Conservation (phyloP, 1,140 invertebrate genomes). For the Drosophila mojavensis region DNA sequence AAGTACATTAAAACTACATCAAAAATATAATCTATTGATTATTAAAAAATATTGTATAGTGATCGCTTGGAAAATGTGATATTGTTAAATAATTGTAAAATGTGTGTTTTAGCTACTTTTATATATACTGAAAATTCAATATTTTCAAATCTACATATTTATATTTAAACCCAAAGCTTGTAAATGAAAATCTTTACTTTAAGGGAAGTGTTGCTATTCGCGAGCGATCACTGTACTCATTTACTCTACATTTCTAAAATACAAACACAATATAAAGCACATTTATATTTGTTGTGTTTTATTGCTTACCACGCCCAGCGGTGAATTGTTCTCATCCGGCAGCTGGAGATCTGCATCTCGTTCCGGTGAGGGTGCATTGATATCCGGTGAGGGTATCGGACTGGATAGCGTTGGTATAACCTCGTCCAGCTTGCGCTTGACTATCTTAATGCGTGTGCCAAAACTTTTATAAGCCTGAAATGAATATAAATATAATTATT, state of each 20-base stretch:
- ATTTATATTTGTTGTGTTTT: neutral
- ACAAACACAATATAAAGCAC: neutral
- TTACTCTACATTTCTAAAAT: neutral
- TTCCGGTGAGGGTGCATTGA: conserved; percentile 93
- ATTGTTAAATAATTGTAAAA: too few species aligned
- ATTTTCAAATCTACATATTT: too few species aligned
- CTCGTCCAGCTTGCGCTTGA: conserved; percentile 94
- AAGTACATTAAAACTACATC: neutral
- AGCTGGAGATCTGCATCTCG: conserved; percentile 91
- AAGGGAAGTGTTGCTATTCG: neutral
- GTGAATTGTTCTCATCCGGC: conserved; percentile 85
- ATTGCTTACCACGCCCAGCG: conserved; percentile 54
- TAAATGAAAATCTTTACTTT: neutral
- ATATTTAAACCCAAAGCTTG: too few species aligned
- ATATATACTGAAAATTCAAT: too few species aligned
- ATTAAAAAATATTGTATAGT: too few species aligned
- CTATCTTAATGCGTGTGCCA: conserved; percentile 91
- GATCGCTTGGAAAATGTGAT: too few species aligned
- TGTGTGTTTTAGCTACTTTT: too few species aligned
- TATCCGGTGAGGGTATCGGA: conserved; percentile 90
- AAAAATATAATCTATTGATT: too few species aligned
- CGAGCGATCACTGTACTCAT: neutral
- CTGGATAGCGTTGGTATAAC: conserved; percentile 87
- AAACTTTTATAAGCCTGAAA: conserved; percentile 95
- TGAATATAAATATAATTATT: neutral